A percentile compares a stretch with the other conserved stretches of the same genome.
Conservation (phyloP, 35 echinoderm and acorn worm genomes). For the Hemicentrotus pulcherrimus region DNA sequence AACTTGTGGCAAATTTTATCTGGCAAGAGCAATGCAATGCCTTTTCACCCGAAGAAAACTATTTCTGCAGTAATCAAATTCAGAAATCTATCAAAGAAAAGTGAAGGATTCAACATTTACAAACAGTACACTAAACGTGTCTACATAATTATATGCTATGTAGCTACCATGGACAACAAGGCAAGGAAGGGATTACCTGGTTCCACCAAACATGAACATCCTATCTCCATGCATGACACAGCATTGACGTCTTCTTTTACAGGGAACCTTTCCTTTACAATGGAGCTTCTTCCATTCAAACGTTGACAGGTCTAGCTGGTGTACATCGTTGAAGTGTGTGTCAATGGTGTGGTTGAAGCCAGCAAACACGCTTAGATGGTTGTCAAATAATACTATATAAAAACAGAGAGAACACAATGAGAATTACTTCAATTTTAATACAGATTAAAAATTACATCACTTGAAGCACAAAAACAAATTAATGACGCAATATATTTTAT, state of each 20-base stretch:
- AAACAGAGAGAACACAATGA: background rate
- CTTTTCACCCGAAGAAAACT: too few relatives aligned
- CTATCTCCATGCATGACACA: slow-evolving; percentile 77
- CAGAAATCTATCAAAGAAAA: too few relatives aligned
- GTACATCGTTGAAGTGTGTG: slow-evolving; percentile 85
- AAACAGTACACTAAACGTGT: too few relatives aligned
- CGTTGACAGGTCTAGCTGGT: slow-evolving; percentile 79
- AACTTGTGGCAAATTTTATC: too few relatives aligned
- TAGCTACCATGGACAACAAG: too few relatives aligned
- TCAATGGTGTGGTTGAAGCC: slow-evolving; percentile 85
- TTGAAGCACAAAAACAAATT: too few relatives aligned
- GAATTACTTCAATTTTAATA: background rate
- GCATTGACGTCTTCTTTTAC: slow-evolving; percentile 80
- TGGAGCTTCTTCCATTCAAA: slow-evolving; percentile 87
- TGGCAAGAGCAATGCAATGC: too few relatives aligned
- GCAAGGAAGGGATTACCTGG: slow-evolving; percentile 67
- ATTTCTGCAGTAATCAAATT: too few relatives aligned
- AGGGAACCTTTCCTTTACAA: slow-evolving; percentile 58
- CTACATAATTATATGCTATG: too few relatives aligned
- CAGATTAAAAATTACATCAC: too few relatives aligned
- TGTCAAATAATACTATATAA: slow-evolving; percentile 72
- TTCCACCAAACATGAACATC: slow-evolving; percentile 92
- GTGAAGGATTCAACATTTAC: too few relatives aligned
- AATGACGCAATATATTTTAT: too few relatives aligned
- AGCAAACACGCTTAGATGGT: slow-evolving; percentile 81